phyloP scores from a whole-genome alignment of 2,113 vertebrate species.

The Podarcis cretensis region DNA sequence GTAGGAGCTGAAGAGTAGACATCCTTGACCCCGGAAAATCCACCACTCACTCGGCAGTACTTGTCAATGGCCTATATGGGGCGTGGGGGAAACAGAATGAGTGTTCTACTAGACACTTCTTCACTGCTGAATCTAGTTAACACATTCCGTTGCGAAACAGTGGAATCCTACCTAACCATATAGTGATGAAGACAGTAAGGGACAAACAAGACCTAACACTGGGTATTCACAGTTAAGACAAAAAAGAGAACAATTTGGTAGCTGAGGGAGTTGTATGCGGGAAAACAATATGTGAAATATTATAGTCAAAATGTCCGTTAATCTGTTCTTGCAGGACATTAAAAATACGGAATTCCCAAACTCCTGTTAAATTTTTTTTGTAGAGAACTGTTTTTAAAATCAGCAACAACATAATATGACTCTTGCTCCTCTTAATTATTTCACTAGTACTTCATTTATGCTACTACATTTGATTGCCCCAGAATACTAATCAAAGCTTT shows the following conservation, averaged over 20 bases:
- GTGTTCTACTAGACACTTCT: neutral
- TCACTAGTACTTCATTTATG: neutral
- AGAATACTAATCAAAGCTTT: neutral
- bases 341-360: neutral
- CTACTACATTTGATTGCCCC: neutral
- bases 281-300: neutral
- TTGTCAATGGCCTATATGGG: constrained; percentile 92
- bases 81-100: constrained; percentile 20
- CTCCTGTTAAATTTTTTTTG: neutral
- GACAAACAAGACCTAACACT: no score
- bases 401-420: neutral
- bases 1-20: constrained; percentile 94
- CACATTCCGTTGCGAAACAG: neutral
- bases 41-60: constrained; percentile 93
- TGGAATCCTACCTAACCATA: neutral
- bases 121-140: neutral
- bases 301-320: neutral
- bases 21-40: constrained; percentile 97
- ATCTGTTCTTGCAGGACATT: neutral
- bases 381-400: neutral
- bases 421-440: neutral
- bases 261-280: neutral
- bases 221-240: neutral
- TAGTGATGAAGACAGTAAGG: neutral
- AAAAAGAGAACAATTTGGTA: neutral